A percentile compares a stretch with the other conserved stretches of the same genome.
These are phyloP conservation scores for chimpanzee (Pan troglodytes) DNA, from an alignment of 2,113 vertebrate genomes.

Conservation along the genomic window NHGRI_mPanTro3-v2.1_pri NC_072412.2:70919001-70919500, in stretches of 20 bases:
- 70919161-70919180: background rate
- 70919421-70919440: no score
- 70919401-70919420: no score
- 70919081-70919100: background rate
- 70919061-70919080: background rate
- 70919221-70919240: background rate
- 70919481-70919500: no score
- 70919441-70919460: no score
- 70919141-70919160: background rate
- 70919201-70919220: background rate
- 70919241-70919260: background rate
- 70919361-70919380: no score
- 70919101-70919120: background rate
- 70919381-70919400: no score
- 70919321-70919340: background rate
- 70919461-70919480: no score
- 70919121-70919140: background rate
- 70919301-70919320: background rate
- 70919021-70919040: background rate
- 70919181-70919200: background rate
- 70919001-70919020: background rate
- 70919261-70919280: background rate
- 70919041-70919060: background rate
- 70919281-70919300: background rate
- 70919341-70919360: background rate